Conservation (phyloP, 2,113 vertebrate species). For the Peromyscus maniculatus region DNA sequence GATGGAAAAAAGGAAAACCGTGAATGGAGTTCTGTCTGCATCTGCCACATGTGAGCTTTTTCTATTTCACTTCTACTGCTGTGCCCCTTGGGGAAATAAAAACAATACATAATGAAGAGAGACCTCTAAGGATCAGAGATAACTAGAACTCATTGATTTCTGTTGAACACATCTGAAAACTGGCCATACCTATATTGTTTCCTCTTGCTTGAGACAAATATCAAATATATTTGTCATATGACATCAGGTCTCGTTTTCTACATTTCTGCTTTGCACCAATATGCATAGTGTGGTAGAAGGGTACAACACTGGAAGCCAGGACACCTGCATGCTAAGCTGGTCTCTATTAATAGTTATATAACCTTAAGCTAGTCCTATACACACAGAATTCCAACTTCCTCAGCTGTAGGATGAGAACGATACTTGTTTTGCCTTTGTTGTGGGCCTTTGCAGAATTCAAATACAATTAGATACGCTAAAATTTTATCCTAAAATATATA, state of each 20-base stretch:
- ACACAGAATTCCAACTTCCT: background rate
- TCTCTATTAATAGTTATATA: background rate
- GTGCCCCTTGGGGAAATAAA: background rate
- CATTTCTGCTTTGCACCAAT: slow-evolving; percentile 5
- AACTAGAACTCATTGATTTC: slow-evolving; percentile 10
- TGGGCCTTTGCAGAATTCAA: slow-evolving; percentile 45
- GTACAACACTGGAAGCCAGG: background rate
- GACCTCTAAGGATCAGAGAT: background rate
- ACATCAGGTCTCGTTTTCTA: slow-evolving; percentile 27
- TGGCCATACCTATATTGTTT: background rate
- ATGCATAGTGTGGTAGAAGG: background rate
- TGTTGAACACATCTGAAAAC: slow-evolving; percentile 24
- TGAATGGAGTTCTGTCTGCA: slow-evolving; percentile 49
- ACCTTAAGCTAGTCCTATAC: background rate
- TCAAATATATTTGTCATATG: slow-evolving; percentile 14
- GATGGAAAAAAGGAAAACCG: slow-evolving; percentile 26
- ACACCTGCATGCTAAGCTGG: background rate
- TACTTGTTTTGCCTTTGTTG: slow-evolving; percentile 22
- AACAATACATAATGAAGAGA: background rate
- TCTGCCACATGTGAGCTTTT: background rate
- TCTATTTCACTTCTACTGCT: slow-evolving; percentile 42
- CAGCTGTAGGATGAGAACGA: slow-evolving; percentile 1
- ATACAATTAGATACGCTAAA: background rate
- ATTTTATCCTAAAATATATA: slow-evolving; percentile 26
- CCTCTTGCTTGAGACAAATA: slow-evolving; percentile 39